Percentiles rank a stretch among this genome's conserved stretches.
Conservation (phyloP, 1,140 invertebrate genomes). For the Dendrolimus punctatus region DNA sequence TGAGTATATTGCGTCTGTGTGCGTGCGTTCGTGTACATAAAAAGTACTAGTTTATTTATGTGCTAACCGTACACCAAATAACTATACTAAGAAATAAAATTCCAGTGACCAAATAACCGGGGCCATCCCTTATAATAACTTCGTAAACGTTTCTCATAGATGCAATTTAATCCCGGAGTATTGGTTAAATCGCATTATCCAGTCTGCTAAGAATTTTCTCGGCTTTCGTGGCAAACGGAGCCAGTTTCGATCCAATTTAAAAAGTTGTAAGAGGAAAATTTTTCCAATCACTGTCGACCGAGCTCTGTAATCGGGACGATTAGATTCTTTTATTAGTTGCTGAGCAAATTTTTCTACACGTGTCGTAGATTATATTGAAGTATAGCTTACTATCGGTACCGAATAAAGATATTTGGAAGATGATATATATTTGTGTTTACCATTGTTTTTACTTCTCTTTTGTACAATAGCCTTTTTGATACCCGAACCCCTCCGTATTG, state of each 20-base stretch:
- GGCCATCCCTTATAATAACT: conserved; percentile 18
- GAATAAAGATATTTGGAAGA: background rate
- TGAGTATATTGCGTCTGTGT: too few relatives aligned
- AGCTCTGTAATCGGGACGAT: conserved; percentile 44
- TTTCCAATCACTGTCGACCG: conserved; percentile 52
- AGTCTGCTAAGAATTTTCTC: conserved; percentile 23
- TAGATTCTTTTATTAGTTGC: conserved; percentile 24
- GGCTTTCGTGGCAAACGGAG: conserved; percentile 47
- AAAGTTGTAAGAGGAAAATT: conserved; percentile 57
- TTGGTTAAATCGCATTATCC: conserved; percentile 53
- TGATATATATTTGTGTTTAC: background rate
- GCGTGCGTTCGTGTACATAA: too few relatives aligned
- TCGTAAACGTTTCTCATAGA: conserved; percentile 54
- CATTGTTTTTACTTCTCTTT: too few relatives aligned
- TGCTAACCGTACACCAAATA: too few relatives aligned
- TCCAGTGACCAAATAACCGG: background rate
- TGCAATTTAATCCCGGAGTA: conserved; percentile 57
- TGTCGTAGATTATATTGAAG: background rate
- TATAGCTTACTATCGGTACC: background rate
- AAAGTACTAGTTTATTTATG: too few relatives aligned
- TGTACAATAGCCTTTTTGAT: too few relatives aligned
- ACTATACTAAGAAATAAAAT: too few relatives aligned
- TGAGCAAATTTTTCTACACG: too few relatives aligned
- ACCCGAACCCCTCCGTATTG: too few relatives aligned
- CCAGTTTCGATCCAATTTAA: conserved; percentile 61